Evolutionary conservation across 2,113 vertebrate genomes (phyloP), one percentile per base, ranked within the genome.

Genomic region (Oncorhynchus clarkii): DNA sequence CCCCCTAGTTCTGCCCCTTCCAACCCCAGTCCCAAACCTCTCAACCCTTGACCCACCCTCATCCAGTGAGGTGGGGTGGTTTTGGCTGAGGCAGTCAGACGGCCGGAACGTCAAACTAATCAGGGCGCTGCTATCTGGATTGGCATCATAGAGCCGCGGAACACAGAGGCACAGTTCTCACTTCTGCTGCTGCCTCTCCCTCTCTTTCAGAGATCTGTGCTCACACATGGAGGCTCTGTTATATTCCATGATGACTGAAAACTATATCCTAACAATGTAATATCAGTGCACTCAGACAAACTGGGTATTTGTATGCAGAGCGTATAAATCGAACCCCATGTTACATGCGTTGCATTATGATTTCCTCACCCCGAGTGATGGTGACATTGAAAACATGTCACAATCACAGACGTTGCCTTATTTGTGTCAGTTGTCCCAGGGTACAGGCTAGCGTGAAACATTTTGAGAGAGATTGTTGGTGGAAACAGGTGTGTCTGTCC

Each of bases 281-380:
- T 27, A 39, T 31, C 66, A 22, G 14, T 66, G 72, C 78, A 16
- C 49, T 74, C 73, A 84, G 80, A 79, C 74, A 51, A 59, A 65
- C 74, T 77, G 79, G 84, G 78, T 78, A 69, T 85, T 84, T 69
- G 73, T 78, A 87, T 80, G 84, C 81, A 84, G 84, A 80, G 73
- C 66, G 68, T 69, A 22, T 78, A 59, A 81, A 86, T 65, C 77
- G 57, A 81, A 81, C 60, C 81, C 77, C 76, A 31, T 78, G 78
- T 74, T 39, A 78, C 67, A 73, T 69, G 81, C 82, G 13, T 22
- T 74, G 79, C 76, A 49, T 77, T 80, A 77, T 51, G 48, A 49
- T 84, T 45, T 75, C 70, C 80, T 76, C 73, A 45, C 69, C 66
- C 80, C 39, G 64, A 83, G 69, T 29, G 26, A 20, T 70, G n/a